Evolutionary conservation across 2,888 invertebrate species (phyloP), one percentile per base, ranked within the genome.

Genomic region (Allacma fusca): DNA sequence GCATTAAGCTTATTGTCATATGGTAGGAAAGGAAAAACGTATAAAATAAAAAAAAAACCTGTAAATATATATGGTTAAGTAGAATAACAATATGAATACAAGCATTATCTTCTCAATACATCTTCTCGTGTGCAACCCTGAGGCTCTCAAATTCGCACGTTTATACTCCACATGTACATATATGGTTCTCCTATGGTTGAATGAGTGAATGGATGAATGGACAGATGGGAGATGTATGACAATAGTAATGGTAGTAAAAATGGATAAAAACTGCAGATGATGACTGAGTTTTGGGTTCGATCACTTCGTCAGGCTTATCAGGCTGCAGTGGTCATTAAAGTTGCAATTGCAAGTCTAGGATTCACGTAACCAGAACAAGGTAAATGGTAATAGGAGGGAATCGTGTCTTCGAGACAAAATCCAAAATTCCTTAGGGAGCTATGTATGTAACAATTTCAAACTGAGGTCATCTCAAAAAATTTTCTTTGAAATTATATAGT

Each of bases 321-420:
- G 50, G 34, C 4, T 34, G 9, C 5, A 50, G n/a, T 50, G 5
- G 50, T 50, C n/a, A 12, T 50, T 19, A 50, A 5, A 50, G 19
- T 50, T 50, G 9, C 50, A 50, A 50, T n/a, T 5, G 50, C 50
- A 50, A 50, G 9, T 12, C 19, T 50, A 19, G 2, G n/a, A 62
- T 26, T 62, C 62, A 62, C 62, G 62, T 62, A 62, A 62, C 26
- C 62, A 62, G 62, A 62, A 62, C 62, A 62, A 62, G 62, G 62
- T 62, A 62, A 62, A 24, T 24, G 62, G 4, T 62, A 62, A 50
- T 50, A 50, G 16, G 50, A 50, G 50, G 16, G 50, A 50, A 50
- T 50, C 50, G 16, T 50, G 50, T 50, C 50, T 50, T 50, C 19
- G 2, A 50, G 19, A 19, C 50, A 50, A 50, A 50, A 12, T 1